These are phyloP conservation scores for Merodon equestris DNA, from an alignment of 2,888 invertebrate species.

Conservation along the genomic window DNA sequence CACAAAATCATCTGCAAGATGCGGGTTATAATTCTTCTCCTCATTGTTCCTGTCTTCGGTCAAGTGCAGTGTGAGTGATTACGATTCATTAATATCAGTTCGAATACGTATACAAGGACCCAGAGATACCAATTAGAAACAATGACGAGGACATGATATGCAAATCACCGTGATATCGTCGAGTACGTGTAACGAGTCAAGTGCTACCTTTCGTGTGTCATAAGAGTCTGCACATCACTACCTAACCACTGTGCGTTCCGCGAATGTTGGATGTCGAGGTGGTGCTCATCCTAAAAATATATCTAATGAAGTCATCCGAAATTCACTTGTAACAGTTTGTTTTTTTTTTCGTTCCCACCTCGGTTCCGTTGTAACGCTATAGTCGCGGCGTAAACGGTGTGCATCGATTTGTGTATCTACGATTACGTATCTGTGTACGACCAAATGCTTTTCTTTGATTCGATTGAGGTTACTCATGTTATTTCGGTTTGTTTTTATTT, in stretches of 20 bases:
- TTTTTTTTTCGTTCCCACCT: too few relatives aligned
- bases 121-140: constrained; percentile 23
- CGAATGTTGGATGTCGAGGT: neutral
- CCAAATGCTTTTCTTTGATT: constrained; percentile 42
- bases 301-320: constrained; percentile 64
- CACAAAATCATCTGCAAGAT: neutral
- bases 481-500: constrained; percentile 44
- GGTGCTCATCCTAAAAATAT: constrained; percentile 62
- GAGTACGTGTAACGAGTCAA: too few relatives aligned
- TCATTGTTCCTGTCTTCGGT: constrained; percentile 31
- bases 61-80: constrained; percentile 50
- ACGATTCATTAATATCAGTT: constrained; percentile 34
- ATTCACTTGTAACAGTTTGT: constrained; percentile 46
- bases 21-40: constrained; percentile 40
- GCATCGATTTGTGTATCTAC: constrained; percentile 17
- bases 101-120: constrained; percentile 21
- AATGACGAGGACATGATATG: constrained; percentile 42
- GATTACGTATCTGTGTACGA: constrained; percentile 13
- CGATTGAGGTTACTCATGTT: constrained; percentile 61
- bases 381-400: neutral
- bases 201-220: constrained; percentile 1
- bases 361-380: constrained; percentile 38
- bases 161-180: constrained; percentile 14
- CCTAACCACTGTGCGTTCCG: neutral
- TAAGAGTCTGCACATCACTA: neutral